Percentiles rank a stretch among this genome's conserved stretches.
Evolutionary conservation across 2,888 invertebrate species (phyloP).

Genomic region (Deroplatys truncata): DNA sequence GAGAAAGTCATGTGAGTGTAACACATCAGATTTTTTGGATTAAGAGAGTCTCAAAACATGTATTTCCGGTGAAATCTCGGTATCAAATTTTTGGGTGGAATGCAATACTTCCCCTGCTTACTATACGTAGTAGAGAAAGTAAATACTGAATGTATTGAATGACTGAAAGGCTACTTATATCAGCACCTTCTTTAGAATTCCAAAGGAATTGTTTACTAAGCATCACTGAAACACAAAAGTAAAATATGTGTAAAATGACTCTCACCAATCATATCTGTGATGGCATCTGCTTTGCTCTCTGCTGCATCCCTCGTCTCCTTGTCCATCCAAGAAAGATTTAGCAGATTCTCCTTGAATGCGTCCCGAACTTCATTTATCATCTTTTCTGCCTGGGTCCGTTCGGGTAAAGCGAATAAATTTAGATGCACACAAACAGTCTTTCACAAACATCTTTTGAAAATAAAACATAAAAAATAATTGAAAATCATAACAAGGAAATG

Average conservation of each 20-base stretch:
- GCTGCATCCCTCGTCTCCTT: constrained; percentile 78
- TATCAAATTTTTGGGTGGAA: too few species aligned
- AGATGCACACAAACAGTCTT: neutral
- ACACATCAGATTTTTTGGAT: too few species aligned
- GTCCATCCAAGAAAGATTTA: constrained; percentile 93
- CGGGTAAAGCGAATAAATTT: neutral
- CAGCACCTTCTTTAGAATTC: too few species aligned
- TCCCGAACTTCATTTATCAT: constrained; percentile 88
- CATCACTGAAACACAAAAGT: neutral
- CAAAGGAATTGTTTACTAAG: too few species aligned
- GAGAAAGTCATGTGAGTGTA: too few species aligned
- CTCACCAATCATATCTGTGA: constrained; percentile 89
- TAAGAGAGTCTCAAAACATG: too few species aligned
- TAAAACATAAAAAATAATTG: neutral
- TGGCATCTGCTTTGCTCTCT: constrained; percentile 87
- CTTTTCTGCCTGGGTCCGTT: constrained; percentile 63
- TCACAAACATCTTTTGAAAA: constrained; percentile 3
- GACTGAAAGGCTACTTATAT: too few species aligned
- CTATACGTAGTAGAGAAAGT: too few species aligned
- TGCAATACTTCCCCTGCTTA: too few species aligned
- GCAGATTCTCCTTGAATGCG: constrained; percentile 85
- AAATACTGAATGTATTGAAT: too few species aligned
- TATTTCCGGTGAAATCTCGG: too few species aligned
- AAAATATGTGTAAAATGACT: neutral
- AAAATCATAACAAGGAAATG: neutral